Conservation (phyloP, 2,888 invertebrate genomes). For the Gnatocerus cornutus region DNA sequence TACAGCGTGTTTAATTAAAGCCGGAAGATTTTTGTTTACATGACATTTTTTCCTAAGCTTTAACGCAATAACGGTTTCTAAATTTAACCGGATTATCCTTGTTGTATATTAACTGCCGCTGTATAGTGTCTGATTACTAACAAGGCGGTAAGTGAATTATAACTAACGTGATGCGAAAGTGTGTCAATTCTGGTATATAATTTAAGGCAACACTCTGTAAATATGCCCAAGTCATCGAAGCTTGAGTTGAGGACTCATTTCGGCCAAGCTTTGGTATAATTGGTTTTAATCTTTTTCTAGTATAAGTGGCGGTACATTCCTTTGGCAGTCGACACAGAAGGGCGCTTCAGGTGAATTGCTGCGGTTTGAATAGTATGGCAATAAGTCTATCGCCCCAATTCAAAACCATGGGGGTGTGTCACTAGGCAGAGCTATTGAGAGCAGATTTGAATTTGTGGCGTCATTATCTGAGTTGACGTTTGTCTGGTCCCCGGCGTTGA, state of each 20-base stretch:
- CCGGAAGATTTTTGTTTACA: not conserved
- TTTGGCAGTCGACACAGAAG: conserved; percentile 13
- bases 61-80: too few species aligned
- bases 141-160: conserved; percentile 33
- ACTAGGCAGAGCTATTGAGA: conserved; percentile 47
- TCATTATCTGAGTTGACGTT: conserved; percentile 51
- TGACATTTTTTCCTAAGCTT: too few species aligned
- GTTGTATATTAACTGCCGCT: too few species aligned
- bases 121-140: too few species aligned
- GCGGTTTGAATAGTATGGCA: conserved; percentile 42
- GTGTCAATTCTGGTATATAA: conserved; percentile 36
- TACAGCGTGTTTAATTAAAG: conserved; percentile 16
- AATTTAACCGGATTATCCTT: too few species aligned
- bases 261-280: too few species aligned
- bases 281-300: not conserved
- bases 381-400: conserved; percentile 51
- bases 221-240: too few species aligned
- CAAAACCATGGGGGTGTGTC: conserved; percentile 51
- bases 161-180: conserved; percentile 30
- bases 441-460: conserved; percentile 52
- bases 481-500: conserved; percentile 48
- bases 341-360: conserved; percentile 47
- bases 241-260: too few species aligned
- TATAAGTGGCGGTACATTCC: not conserved
- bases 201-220: conserved; percentile 4